Evolutionary conservation across 1,140 invertebrate genomes (phyloP).

Genomic region (Drosophila melanogaster): DNA sequence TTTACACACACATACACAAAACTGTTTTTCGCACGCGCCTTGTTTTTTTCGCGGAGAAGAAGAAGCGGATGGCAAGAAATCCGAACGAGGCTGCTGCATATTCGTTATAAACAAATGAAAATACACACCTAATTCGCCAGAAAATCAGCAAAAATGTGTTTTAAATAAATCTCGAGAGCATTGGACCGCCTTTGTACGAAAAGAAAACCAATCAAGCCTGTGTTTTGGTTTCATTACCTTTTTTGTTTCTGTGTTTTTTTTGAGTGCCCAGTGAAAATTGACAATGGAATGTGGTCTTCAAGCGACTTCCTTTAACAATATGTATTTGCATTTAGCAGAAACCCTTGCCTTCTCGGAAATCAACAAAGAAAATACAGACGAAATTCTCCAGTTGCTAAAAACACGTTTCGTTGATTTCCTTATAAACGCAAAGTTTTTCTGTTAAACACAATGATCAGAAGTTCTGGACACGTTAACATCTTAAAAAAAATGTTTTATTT

Average conservation of each 20-base stretch:
- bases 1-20: conserved; percentile 21
- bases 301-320: background rate
- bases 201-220: conserved; percentile 32
- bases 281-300: background rate
- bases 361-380: background rate
- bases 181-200: conserved; percentile 32
- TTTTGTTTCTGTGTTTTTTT: conserved; percentile 26
- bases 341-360: background rate
- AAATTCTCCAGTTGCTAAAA: background rate
- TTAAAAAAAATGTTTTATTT: too few relatives aligned
- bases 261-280: conserved; percentile 17
- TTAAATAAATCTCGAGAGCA: conserved; percentile 43
- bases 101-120: conserved; percentile 33
- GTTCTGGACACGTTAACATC: too few relatives aligned
- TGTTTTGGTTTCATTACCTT: conserved; percentile 36
- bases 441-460: background rate
- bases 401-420: background rate
- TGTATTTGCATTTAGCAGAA: background rate
- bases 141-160: conserved; percentile 34
- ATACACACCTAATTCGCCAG: conserved; percentile 10
- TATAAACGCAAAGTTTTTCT: background rate
- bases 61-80: background rate
- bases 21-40: conserved; percentile 33
- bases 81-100: conserved; percentile 3
- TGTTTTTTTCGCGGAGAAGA: background rate